Base-by-base conservation (phyloP, 2,888 invertebrate genomes). In the Platynereis dumerilii region DNA sequence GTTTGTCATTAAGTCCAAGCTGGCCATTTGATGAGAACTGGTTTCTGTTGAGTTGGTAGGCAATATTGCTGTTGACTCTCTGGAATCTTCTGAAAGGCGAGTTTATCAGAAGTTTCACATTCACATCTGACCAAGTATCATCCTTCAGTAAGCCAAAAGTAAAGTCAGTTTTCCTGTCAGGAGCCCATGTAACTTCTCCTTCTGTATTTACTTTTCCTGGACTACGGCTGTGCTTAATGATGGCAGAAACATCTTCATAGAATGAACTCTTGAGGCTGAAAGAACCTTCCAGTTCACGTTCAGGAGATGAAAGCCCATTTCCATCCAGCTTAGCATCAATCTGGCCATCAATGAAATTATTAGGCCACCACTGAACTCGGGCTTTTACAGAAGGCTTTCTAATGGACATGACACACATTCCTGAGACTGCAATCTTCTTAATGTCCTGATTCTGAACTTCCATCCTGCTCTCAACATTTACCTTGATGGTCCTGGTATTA, bases 171-270 rank as follows among this genome's bases (percentile, higher is more conserved):
- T 48, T 48, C 22, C 17, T n/a, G 15, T 70, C 66, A n/a, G 48
- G 17, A 48, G 22, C 22, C 20, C 76, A 78, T 10, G 48, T 10
- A 20, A 48, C 48, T 22, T 48, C 48, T 22, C 48, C 48, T 7
- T 48, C 20, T n/a, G 48, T 48, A 22, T n/a, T 48, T n/a, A 48
- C 48, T n/a, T n/a, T 22, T 3, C n/a, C 48, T 10, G n/a, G 20
- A 7, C 7, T n/a, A 20, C 48, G 7, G 7, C 17, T 7, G n/a
- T 48, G 48, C 20, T 48, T 48, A 48, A 48, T 20, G n/a, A 22
- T n/a, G 3, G 22, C 48, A 5, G n/a, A 3, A 22, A n/a, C n/a
- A 10, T 48, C 48, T 48, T 48, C 48, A 3, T 10, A n/a, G 39
- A 29, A 34, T 2, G 39, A 29, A n/a, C 20, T 48, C 48, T 48